Conservation (phyloP, 2,113 vertebrate species). For the Pteruthius melanotis region DNA sequence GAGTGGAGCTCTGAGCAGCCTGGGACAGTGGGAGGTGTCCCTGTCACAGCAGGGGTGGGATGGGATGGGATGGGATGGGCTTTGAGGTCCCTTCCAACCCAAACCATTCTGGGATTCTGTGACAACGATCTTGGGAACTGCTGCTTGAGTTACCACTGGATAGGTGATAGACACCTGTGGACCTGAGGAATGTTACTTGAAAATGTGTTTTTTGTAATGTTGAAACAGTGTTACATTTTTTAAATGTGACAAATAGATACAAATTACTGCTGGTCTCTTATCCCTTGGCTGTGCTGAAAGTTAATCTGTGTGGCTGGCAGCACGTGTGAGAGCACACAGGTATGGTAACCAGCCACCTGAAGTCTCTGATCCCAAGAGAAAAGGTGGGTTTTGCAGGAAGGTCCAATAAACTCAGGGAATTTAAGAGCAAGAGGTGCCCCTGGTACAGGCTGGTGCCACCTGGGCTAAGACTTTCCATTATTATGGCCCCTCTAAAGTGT, state of each 20-base stretch:
- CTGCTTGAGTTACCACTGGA: background rate
- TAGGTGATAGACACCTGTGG: background rate
- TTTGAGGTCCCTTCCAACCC: background rate
- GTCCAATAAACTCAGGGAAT: background rate
- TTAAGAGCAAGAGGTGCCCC: background rate
- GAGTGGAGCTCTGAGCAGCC: background rate
- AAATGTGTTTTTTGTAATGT: background rate
- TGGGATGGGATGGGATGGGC: rapidly evolving
- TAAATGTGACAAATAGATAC: background rate
- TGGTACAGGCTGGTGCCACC: background rate
- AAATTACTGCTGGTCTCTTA: background rate
- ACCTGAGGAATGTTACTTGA: background rate
- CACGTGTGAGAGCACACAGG: background rate
- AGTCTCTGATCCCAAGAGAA: background rate
- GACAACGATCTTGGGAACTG: background rate
- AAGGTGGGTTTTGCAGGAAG: background rate
- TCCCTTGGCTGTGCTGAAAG: background rate
- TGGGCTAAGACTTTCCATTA: background rate
- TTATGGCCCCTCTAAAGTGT: background rate
- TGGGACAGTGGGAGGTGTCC: background rate
- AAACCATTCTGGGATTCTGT: background rate
- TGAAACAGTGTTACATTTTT: background rate
- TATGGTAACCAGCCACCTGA: background rate
- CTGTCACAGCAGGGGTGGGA: background rate
- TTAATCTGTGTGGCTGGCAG: background rate